These are phyloP conservation scores for Ceratothoa steindachneri DNA, from an alignment of 2,888 invertebrate genomes.

Conservation along the genomic window DNA sequence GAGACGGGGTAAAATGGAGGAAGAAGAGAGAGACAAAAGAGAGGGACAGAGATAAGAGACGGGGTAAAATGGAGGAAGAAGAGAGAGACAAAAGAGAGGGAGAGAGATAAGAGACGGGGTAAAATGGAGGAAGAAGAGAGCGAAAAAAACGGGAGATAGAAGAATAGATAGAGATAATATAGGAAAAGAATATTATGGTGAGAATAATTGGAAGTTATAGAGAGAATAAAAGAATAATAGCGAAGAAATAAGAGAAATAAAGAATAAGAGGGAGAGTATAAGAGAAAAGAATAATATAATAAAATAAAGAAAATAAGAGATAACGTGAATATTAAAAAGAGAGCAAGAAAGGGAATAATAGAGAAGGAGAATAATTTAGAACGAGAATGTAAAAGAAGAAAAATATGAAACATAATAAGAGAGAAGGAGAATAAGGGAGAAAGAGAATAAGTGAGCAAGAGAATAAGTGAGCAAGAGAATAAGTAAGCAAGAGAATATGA, in stretches of 20 bases:
- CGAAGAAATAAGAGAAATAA: neutral
- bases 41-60: too few relatives aligned
- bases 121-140: too few relatives aligned
- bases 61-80: too few relatives aligned
- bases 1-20: neutral
- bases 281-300: neutral
- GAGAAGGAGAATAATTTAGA: neutral
- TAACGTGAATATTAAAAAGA: neutral
- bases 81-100: too few relatives aligned
- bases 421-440: neutral
- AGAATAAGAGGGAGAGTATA: neutral
- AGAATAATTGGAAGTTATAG: neutral
- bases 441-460: neutral
- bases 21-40: too few relatives aligned
- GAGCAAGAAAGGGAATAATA: neutral
- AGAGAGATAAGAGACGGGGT: too few relatives aligned
- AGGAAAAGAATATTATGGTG: too few relatives aligned
- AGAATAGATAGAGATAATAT: too few relatives aligned
- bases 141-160: too few relatives aligned
- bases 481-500: neutral
- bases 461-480: neutral
- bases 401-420: neutral
- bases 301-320: neutral
- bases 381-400: neutral
- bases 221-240: neutral